Conservation (phyloP, 2,113 vertebrate genomes). For the Mus pahari region DNA sequence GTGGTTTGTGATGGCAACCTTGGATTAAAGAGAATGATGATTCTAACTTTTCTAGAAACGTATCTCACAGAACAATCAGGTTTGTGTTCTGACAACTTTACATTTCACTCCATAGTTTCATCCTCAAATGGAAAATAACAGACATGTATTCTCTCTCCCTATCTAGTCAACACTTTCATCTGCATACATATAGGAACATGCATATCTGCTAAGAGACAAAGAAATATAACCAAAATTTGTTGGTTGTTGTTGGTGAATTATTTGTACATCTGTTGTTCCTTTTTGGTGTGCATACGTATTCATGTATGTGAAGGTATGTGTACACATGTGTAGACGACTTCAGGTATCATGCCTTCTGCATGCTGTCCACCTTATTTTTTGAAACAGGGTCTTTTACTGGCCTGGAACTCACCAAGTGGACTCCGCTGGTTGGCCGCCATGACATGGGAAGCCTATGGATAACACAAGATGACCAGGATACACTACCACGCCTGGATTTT, state of each 20-base stretch:
- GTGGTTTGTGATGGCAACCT: neutral
- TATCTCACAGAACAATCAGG: neutral
- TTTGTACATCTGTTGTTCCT: neutral
- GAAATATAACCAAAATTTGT: conserved; percentile 3
- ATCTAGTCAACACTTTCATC: conserved; percentile 2
- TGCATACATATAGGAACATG: neutral
- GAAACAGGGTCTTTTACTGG: neutral
- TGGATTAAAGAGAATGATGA: conserved; percentile 8
- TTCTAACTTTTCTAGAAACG: conserved; percentile 31
- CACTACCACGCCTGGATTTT: neutral
- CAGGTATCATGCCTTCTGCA: neutral
- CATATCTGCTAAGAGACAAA: conserved; percentile 8
- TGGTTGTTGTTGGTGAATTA: neutral
- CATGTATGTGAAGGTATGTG: neutral
- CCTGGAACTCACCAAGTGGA: neutral
- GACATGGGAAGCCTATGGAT: neutral
- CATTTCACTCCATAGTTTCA: conserved; percentile 8
- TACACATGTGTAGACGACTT: neutral
- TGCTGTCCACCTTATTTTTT: neutral
- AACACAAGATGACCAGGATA: neutral
- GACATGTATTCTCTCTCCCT: neutral
- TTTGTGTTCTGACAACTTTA: neutral
- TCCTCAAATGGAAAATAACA: conserved; percentile 35
- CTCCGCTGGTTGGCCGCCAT: neutral
- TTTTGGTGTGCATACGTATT: neutral